phyloP scores from a whole-genome alignment of 2,888 invertebrate genomes.

The Lagria hirta region DNA sequence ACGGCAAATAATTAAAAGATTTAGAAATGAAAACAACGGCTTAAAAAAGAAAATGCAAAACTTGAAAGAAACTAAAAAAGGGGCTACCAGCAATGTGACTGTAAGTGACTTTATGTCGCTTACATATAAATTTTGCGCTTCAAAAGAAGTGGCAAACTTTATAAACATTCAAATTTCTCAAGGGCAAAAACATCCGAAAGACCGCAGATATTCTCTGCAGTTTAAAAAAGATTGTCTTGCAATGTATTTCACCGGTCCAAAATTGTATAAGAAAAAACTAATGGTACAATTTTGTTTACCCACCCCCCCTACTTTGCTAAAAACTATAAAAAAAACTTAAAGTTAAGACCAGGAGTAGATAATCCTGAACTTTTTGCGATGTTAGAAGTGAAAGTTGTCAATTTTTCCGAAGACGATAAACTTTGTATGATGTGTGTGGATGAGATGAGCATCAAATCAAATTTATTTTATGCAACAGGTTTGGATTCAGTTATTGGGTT shows the following conservation, averaged over 20 bases:
- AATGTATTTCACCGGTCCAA: constrained; percentile 16
- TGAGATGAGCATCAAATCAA: constrained; percentile 22
- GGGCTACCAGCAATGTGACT: background rate
- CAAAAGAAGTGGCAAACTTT: constrained; percentile 1
- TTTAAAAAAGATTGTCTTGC: constrained; percentile 18
- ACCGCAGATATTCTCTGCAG: constrained; percentile 9
- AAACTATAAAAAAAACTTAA: background rate
- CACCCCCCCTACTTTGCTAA: background rate
- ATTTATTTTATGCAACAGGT: constrained; percentile 14
- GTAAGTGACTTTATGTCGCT: background rate
- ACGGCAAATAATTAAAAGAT: constrained; percentile 1
- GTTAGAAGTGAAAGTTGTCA: constrained; percentile 11
- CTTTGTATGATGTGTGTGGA: too few species aligned
- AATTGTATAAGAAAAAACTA: constrained; percentile 13
- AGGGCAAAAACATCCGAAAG: constrained; percentile 3
- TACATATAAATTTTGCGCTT: constrained; percentile 5
- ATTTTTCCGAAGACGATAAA: constrained; percentile 12
- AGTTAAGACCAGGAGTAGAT: constrained; percentile 13
- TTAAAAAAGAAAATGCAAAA: background rate
- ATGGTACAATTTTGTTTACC: constrained; percentile 4
- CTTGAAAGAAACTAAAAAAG: background rate
- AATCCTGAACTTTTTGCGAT: constrained; percentile 8
- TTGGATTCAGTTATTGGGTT: constrained; percentile 10
- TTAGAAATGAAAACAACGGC: constrained; percentile 6
- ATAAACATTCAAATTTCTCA: constrained; percentile 1